phyloP scores from a whole-genome alignment of 2,113 vertebrate genomes.

The Tricholaema leucomelas region DNA sequence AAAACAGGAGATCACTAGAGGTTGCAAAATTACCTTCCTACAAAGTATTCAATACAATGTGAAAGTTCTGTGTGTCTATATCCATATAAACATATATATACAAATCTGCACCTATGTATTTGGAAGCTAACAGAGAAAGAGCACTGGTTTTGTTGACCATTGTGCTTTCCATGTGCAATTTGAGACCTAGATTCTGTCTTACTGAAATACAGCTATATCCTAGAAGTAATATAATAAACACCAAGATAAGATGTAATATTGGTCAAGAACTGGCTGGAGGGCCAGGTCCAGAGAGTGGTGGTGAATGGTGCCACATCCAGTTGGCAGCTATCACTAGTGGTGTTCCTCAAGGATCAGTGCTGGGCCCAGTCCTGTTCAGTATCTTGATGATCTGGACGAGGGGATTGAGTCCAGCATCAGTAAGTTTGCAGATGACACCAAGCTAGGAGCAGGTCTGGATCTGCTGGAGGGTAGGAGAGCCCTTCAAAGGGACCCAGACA shows the following conservation, averaged over 20 bases:
- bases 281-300: too few relatives aligned
- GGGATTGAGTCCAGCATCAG: too few relatives aligned
- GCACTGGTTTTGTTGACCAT: not conserved
- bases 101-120: not conserved
- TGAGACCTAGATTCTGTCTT: not conserved
- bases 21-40: slow-evolving; percentile 33
- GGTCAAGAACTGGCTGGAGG: too few relatives aligned
- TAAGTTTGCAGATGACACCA: too few relatives aligned
- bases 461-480: too few relatives aligned
- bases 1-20: slow-evolving; percentile 16
- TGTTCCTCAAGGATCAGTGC: too few relatives aligned
- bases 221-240: not conserved
- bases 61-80: not conserved
- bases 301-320: too few relatives aligned
- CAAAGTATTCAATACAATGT: slow-evolving; percentile 31
- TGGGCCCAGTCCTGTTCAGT: too few relatives aligned
- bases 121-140: slow-evolving; percentile 31
- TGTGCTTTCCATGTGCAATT: not conserved
- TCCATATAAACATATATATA: not conserved
- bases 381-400: too few relatives aligned
- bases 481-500: too few relatives aligned
- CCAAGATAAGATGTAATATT: not conserved
- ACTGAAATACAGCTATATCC: not conserved
- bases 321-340: too few relatives aligned
- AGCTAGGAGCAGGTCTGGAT: too few relatives aligned